Base-by-base conservation (phyloP, 2,797 vertebrate genomes). In the Muraenolepis orangiensis region DNA sequence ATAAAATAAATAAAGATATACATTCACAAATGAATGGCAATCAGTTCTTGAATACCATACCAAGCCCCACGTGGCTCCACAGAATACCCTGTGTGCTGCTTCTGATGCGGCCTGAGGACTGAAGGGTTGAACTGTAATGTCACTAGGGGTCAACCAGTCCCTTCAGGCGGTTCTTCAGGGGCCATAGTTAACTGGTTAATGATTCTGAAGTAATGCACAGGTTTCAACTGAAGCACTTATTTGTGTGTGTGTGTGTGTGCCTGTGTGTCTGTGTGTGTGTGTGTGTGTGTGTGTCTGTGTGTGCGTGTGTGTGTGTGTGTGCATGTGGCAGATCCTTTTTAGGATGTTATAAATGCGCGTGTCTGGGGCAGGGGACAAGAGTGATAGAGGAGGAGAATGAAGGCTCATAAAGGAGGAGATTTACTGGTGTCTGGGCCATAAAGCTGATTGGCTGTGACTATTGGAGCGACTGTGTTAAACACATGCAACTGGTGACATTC, bases 361-460 rank as follows among this genome's bases (percentile, higher is more conserved):
- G 85, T 81, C 80, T 82, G 74, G 31, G 66, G 68, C 0, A 38
- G 42, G 31, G 74, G 81, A 78, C 77, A 66, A 69, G 46, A 57
- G 61, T 7, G 78, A 81, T 66, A 66, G 80, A 16, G 74, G 61
- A 66, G 72, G 68, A 80, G 72, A 75, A 51, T 74, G 67, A 77
- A 13, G 73, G 76, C 74, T 76, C 78, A 82, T 87, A 80, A 87
- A 82, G 29, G 40, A 61, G 73, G 79, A 83, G 85, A 91, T 91
- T 88, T 90, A 90, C 82, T 79, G 71, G 72, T 1, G 31, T 26
- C 30, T 13, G 1, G 69, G 36, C 79, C 68, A 2, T 91, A 86
- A 89, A 91, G 75, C 79, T 79, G 82, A 89, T 86, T 78, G 82
- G 38, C 84, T 81, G 75, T 82, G 86, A 86, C 81, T 77, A 71